Evolutionary conservation across 2,797 vertebrate genomes (phyloP).

Genomic region (Poeciliopsis turneri): DNA sequence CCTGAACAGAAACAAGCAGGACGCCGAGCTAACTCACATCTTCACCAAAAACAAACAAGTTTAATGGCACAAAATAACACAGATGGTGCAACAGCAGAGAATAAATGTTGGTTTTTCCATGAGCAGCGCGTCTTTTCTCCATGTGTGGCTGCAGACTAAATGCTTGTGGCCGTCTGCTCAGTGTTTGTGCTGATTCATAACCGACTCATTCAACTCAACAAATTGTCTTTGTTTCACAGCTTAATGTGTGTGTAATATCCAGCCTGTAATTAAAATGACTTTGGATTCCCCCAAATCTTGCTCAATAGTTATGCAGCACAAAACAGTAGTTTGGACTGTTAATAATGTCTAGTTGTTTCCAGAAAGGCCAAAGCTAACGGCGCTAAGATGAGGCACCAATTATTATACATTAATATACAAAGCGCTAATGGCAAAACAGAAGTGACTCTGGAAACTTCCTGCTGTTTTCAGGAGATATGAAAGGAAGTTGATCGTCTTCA

Average conservation of each 20-base stretch:
- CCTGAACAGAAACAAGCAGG: background rate
- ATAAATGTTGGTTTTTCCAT: background rate
- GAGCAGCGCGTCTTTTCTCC: slow-evolving; percentile 27
- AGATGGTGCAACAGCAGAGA: background rate
- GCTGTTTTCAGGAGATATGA: background rate
- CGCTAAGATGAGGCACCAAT: background rate
- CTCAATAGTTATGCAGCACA: background rate
- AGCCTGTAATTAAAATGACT: background rate
- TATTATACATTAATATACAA: too few species aligned
- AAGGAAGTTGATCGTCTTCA: background rate
- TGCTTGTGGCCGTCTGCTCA: slow-evolving; percentile 21
- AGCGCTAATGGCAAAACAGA: too few species aligned
- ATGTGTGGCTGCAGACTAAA: slow-evolving; percentile 43
- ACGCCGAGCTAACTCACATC: background rate
- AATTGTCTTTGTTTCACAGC: slow-evolving; percentile 4
- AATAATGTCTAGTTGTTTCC: background rate
- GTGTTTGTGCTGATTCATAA: slow-evolving; percentile 11
- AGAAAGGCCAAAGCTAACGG: background rate
- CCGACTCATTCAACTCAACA: slow-evolving; percentile 29
- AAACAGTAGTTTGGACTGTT: background rate
- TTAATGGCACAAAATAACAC: background rate
- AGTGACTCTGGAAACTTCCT: too few species aligned
- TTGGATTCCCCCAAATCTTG: background rate
- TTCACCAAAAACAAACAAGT: background rate
- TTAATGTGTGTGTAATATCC: slow-evolving; percentile 1